These are phyloP conservation scores for Campoletis raptor DNA, from an alignment of 2,888 invertebrate genomes.

Conservation along the genomic window DNA sequence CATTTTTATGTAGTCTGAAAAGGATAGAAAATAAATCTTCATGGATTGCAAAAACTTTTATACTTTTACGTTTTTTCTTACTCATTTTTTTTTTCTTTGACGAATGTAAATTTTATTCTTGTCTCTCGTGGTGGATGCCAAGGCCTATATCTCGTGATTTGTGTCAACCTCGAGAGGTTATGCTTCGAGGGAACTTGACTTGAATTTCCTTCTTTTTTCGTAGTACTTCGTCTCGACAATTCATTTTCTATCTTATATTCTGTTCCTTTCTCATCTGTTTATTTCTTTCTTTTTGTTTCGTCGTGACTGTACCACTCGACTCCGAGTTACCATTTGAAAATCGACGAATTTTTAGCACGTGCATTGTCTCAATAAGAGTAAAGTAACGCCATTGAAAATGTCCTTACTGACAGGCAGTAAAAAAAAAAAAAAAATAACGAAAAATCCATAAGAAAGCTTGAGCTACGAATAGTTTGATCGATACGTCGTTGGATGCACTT, in stretches of 20 bases:
- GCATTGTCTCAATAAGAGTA: slow-evolving; percentile 19
- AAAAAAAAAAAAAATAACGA: not conserved
- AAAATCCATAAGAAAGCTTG: slow-evolving; percentile 27
- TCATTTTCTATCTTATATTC: slow-evolving; percentile 6
- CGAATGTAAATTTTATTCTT: slow-evolving; percentile 64
- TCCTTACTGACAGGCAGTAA: slow-evolving; percentile 23
- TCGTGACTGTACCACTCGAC: slow-evolving; percentile 27
- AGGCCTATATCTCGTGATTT: slow-evolving; percentile 47
- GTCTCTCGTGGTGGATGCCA: slow-evolving; percentile 33
- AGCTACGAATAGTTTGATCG: slow-evolving; percentile 65
- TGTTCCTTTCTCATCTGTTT: not conserved
- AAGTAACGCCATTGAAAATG: slow-evolving; percentile 49
- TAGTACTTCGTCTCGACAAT: not conserved
- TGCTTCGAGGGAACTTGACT: slow-evolving; percentile 29
- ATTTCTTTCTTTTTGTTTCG: not conserved
- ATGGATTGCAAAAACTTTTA: slow-evolving; percentile 42
- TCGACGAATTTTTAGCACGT: slow-evolving; percentile 42
- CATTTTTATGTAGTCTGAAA: slow-evolving; percentile 21
- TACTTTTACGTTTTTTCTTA: slow-evolving; percentile 2
- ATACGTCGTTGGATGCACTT: slow-evolving; percentile 47
- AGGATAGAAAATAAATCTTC: slow-evolving; percentile 27
- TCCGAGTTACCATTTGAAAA: slow-evolving; percentile 41
- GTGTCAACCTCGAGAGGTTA: slow-evolving; percentile 53
- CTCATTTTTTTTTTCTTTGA: slow-evolving; percentile 24
- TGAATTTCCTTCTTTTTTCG: slow-evolving; percentile 39